These are phyloP conservation scores for Lethrus apterus DNA, from an alignment of 1,140 invertebrate species.

Conservation along the genomic window DNA sequence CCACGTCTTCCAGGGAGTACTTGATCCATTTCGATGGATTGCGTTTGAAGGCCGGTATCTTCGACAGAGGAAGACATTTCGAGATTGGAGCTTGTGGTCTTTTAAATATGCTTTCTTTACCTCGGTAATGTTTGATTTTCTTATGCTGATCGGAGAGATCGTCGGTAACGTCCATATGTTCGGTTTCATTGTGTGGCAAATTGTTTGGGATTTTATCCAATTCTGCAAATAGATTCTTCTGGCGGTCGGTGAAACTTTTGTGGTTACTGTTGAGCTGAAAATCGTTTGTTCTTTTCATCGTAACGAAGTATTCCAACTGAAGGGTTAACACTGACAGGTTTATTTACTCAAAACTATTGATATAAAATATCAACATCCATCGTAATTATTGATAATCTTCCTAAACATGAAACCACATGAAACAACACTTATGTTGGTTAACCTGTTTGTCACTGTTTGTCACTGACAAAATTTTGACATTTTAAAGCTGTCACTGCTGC, in stretches of 20 bases:
- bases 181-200: constrained; percentile 10
- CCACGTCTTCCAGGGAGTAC: constrained; percentile 66
- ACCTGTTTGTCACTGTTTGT: too few species aligned
- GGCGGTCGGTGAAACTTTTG: constrained; percentile 31
- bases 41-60: constrained; percentile 58
- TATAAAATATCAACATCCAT: too few species aligned
- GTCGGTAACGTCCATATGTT: constrained; percentile 36
- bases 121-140: constrained; percentile 49
- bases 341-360: too few species aligned
- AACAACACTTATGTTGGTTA: too few species aligned
- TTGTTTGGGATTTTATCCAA: constrained; percentile 35
- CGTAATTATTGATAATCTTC: too few species aligned
- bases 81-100: constrained; percentile 52
- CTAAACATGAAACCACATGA: too few species aligned
- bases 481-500: too few species aligned
- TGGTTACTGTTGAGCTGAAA: constrained; percentile 21
- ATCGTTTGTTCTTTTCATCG: too few species aligned
- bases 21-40: constrained; percentile 73
- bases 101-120: constrained; percentile 71
- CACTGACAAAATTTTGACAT: too few species aligned
- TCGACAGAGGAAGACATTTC: constrained; percentile 40
- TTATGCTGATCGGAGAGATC: constrained; percentile 35
- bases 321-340: too few species aligned
- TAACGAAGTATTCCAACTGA: too few species aligned
- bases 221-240: constrained; percentile 42